Base-by-base conservation (phyloP, 2,888 invertebrate genomes). In the Lampropteryx suffumata region DNA sequence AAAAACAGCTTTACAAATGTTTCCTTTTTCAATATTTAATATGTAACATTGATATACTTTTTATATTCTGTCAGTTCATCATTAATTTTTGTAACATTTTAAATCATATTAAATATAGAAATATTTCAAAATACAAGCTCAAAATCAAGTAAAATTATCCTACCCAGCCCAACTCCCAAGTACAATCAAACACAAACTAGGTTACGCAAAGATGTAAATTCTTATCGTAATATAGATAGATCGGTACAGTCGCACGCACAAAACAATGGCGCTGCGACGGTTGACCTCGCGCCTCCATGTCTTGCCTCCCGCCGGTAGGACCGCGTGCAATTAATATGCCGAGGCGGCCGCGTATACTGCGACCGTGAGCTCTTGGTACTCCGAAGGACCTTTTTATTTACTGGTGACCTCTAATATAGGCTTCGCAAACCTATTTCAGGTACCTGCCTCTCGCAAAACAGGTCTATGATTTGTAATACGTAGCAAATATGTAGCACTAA, bases 301-400 rank as follows among this genome's bases (percentile, higher is more conserved):
- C 84, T 84, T 82, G 76, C 82, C 81, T 71, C 81, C 82, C 84
- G 77, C 73, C 83, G 86, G 87, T 87, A 85, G 88, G 87, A 82
- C 88, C 89, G 90, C 89, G 87, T 89, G 90, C 90, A 90, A 90
- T 90, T 90, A 90, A 90, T 90, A 90, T 89, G 89, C 90, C 86
- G 86, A 87, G 87, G 82, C 85, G 82, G 80, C 89, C 88, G 88
- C 90, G 87, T 74, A 64, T 73, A 77, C 66, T 1, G 42, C 61
- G 76, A 64, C 54, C 7, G 11, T 34, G 0, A 1, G 0, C 10
- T 28, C 51, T 81, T 79, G 79, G 66, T 77, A 68, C 76, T 84
- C 71, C 44, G 13, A 30, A 39, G 40, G 61, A 50, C 10, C 49
- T 62, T 42, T 29, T 21, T n/a, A n/a, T n/a, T n/a, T n/a, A n/a